Conservation (phyloP, 1,140 invertebrate species). For the Linepithema humile region DNA sequence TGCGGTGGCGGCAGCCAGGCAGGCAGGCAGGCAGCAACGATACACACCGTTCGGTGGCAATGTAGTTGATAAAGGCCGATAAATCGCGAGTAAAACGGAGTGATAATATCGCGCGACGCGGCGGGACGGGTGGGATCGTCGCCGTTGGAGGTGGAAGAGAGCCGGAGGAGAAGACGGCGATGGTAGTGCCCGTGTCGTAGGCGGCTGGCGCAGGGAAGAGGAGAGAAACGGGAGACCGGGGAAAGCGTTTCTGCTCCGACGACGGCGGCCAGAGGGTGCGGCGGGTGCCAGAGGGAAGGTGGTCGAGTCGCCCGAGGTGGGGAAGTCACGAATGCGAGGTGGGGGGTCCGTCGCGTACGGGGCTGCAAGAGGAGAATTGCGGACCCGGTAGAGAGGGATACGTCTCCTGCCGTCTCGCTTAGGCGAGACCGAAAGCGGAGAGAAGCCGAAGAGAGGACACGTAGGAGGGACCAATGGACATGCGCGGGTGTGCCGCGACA, state of each 20-base stretch:
- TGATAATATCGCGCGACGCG: slow-evolving; percentile 81
- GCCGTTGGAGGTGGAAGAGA: slow-evolving; percentile 51
- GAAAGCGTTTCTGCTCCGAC: slow-evolving; percentile 50
- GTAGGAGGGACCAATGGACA: slow-evolving; percentile 84
- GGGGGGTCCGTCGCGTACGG: slow-evolving; percentile 18
- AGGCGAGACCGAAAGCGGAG: slow-evolving; percentile 56
- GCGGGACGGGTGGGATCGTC: slow-evolving; percentile 48
- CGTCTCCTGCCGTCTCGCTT: slow-evolving; percentile 43
- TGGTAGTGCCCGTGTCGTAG: slow-evolving; percentile 39
- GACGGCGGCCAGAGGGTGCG: slow-evolving; percentile 38
- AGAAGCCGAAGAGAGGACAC: slow-evolving; percentile 67
- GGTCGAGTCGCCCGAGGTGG: slow-evolving; percentile 49
- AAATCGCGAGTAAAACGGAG: slow-evolving; percentile 83
- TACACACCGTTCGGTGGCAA: slow-evolving; percentile 75
- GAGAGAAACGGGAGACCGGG: background rate
- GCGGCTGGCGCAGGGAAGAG: slow-evolving; percentile 1
- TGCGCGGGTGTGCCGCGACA: slow-evolving; percentile 84
- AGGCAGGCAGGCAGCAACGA: slow-evolving; percentile 68
- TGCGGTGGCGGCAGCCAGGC: slow-evolving; percentile 48
- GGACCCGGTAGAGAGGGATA: slow-evolving; percentile 33
- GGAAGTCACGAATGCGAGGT: background rate
- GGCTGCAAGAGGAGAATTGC: slow-evolving; percentile 28
- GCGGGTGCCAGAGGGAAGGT: slow-evolving; percentile 58
- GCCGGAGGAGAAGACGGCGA: slow-evolving; percentile 43
- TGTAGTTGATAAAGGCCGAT: slow-evolving; percentile 83